Conservation (phyloP, 2,888 invertebrate species). For the Stenodera caucasica region DNA sequence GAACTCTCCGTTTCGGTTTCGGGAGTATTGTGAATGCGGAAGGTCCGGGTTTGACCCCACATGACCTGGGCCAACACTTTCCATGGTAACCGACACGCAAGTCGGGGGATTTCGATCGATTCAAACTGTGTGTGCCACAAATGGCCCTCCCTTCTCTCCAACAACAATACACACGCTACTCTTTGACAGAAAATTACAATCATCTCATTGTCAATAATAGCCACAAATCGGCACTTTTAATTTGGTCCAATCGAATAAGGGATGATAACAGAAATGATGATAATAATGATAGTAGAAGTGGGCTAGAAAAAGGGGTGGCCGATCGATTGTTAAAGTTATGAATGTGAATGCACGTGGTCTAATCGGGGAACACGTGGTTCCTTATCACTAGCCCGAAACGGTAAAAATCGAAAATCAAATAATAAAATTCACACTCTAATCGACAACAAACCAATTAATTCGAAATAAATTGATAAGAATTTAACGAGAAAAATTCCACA, state of each 20-base stretch:
- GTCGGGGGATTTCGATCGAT: slow-evolving; percentile 55
- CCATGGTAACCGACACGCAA: slow-evolving; percentile 59
- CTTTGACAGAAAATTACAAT: slow-evolving; percentile 22
- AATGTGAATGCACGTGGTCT: slow-evolving; percentile 1
- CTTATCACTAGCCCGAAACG: too few relatives aligned
- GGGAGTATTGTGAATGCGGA: slow-evolving; percentile 48
- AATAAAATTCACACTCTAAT: neutral
- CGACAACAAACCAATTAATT: neutral
- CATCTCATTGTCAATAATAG: neutral
- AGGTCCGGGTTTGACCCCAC: slow-evolving; percentile 58
- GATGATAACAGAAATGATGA: too few relatives aligned
- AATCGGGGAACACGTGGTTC: neutral
- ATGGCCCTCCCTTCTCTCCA: slow-evolving; percentile 37
- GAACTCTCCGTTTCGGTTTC: slow-evolving; percentile 34
- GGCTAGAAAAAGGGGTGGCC: neutral
- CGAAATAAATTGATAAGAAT: neutral
- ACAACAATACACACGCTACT: slow-evolving; percentile 30
- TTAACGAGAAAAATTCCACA: too few relatives aligned
- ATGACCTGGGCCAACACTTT: slow-evolving; percentile 59
- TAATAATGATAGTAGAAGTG: neutral
- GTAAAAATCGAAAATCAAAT: too few relatives aligned
- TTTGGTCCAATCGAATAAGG: too few relatives aligned
- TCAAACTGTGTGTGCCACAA: slow-evolving; percentile 34
- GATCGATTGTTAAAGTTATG: neutral
- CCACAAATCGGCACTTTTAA: too few relatives aligned